Percentiles rank a stretch among this genome's conserved stretches.
These are phyloP conservation scores for Eupithecia centaureata DNA, from an alignment of 2,888 invertebrate species.

Conservation along the genomic window DNA sequence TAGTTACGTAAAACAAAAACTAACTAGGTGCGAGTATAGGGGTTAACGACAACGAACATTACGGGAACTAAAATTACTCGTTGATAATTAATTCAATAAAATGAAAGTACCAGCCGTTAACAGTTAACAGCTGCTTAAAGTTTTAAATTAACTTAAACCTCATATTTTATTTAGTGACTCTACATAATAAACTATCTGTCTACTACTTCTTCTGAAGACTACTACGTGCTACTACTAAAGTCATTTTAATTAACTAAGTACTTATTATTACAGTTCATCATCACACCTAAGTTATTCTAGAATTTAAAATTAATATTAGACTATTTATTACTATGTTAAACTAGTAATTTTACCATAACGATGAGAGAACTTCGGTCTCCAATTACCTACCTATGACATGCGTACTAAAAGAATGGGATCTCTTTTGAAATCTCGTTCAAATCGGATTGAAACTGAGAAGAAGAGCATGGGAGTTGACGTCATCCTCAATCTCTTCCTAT, in stretches of 20 bases:
- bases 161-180: background rate
- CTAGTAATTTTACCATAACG: background rate
- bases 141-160: slow-evolving; percentile 4
- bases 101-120: slow-evolving; percentile 52
- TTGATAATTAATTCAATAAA: slow-evolving; percentile 51
- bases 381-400: background rate
- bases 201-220: no score
- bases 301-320: no score
- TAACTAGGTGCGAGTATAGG: background rate
- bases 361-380: background rate
- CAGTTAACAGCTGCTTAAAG: slow-evolving; percentile 27
- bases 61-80: slow-evolving; percentile 51
- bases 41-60: slow-evolving; percentile 18
- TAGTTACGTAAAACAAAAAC: no score
- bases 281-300: background rate
- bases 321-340: no score
- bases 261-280: no score
- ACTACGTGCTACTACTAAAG: no score
- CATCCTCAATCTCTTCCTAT: background rate
- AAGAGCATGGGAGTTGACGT: background rate
- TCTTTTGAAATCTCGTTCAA: background rate
- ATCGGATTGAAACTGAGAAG: background rate
- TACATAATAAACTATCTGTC: background rate
- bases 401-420: no score
- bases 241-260: no score